Evolutionary conservation across 2,888 invertebrate genomes (phyloP), one percentile per base, ranked within the genome.

Genomic region (Caradrina kadenii): DNA sequence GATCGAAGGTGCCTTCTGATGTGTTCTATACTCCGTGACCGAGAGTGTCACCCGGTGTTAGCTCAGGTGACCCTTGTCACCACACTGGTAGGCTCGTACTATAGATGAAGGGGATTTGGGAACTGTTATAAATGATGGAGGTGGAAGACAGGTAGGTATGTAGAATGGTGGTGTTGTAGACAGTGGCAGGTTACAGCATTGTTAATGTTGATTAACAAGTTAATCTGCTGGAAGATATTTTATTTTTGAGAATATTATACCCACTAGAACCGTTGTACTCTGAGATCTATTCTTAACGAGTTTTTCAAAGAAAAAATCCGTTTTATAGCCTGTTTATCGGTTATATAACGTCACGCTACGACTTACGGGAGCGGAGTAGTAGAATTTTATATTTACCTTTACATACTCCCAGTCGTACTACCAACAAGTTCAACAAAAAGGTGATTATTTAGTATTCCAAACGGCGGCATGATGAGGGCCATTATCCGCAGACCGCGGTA

Each of bases 21-120:
- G 17, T 15, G 6, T 17, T 45, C 17, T 6, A 45, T 45, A 45
- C 17, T 45, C 45, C 6, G 17, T 45, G 45, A 17, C 45, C 13
- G 17, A 45, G 45, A 22, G 48, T 48, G 70, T 45, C 63, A 62
- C 35, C 22, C 48, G 63, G 15, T 59, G 50, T 68, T 48, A 60
- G 61, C 53, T 54, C 69, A 63, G 53, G 56, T 70, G 54, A 78
- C 77, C 77, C 75, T 70, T 58, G 54, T 75, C 79, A 70, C 48
- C 53, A 22, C 55, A 6, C 15, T 48, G 60, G 70, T 61, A 58
- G 64, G 19, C 21, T 53, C 49, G 15, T 11, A 10, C 17, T 19
- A 19, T 49, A 22, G 22, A 11, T 68, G 65, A 35, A 26, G 48
- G 31, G 68, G 73, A 53, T 66, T 64, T 63, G 11, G 26, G 13